A percentile compares a stretch with the other conserved stretches of the same genome.
Conservation (phyloP, 2,888 invertebrate genomes). For the Lacanobia oleracea region DNA sequence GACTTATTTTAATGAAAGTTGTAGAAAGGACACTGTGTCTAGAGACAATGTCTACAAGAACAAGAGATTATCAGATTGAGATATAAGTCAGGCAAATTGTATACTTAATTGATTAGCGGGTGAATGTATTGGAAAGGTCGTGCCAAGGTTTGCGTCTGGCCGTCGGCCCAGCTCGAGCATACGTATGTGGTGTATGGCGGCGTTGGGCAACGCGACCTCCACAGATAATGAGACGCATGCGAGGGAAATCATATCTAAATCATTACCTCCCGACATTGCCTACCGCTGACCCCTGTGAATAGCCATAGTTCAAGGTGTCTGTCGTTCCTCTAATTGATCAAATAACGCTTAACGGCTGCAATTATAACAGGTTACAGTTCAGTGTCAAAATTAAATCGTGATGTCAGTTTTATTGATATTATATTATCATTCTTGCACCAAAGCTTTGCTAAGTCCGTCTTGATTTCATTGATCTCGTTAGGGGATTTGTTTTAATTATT, state of each 20-base stretch:
- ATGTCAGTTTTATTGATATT: slow-evolving; percentile 14
- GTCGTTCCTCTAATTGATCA: slow-evolving; percentile 64
- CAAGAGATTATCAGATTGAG: slow-evolving; percentile 30
- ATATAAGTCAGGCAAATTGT: slow-evolving; percentile 39
- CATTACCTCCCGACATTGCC: slow-evolving; percentile 61
- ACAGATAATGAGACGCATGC: slow-evolving; percentile 65
- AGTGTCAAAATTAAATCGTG: slow-evolving; percentile 18
- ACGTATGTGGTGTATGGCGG: slow-evolving; percentile 17
- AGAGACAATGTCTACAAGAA: slow-evolving; percentile 8
- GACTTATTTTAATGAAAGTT: slow-evolving; percentile 49
- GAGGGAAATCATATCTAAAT: slow-evolving; percentile 68
- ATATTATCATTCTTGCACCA: slow-evolving; percentile 13
- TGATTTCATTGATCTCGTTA: slow-evolving; percentile 42
- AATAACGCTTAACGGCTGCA: slow-evolving; percentile 31
- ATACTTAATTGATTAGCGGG: slow-evolving; percentile 59
- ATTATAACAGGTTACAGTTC: slow-evolving; percentile 33
- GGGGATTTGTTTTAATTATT: slow-evolving; percentile 37
- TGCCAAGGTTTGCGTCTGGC: slow-evolving; percentile 71
- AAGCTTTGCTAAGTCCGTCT: slow-evolving; percentile 12
- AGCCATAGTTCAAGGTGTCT: slow-evolving; percentile 71
- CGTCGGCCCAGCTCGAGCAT: slow-evolving; percentile 26
- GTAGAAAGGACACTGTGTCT: slow-evolving; percentile 34
- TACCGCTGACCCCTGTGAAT: slow-evolving; percentile 56
- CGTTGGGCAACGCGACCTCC: slow-evolving; percentile 71
- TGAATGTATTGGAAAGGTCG: slow-evolving; percentile 81